These are phyloP conservation scores for Siniperca knerii DNA, from an alignment of 2,113 vertebrate genomes.

Conservation along the genomic window DNA sequence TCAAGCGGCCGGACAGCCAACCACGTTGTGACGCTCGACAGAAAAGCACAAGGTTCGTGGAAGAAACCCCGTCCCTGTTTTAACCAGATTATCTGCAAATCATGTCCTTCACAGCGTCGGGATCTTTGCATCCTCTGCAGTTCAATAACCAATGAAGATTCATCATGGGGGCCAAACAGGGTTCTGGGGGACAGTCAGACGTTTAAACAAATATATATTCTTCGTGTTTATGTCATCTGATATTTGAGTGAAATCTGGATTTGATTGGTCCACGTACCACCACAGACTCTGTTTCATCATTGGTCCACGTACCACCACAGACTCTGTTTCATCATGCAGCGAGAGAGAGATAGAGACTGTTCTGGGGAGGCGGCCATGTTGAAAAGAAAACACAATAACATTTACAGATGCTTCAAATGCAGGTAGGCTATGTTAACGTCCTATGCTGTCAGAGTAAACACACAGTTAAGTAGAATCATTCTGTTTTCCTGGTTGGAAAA, in stretches of 20 bases:
- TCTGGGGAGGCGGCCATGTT: slow-evolving; percentile 66
- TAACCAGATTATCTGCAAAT: slow-evolving; percentile 70
- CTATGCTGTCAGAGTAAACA: slow-evolving; percentile 10
- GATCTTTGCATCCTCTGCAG: slow-evolving; percentile 76
- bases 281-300: slow-evolving; percentile 49
- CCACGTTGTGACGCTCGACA: slow-evolving; percentile 90
- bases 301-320: slow-evolving; percentile 51
- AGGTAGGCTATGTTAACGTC: background rate
- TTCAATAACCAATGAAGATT: slow-evolving; percentile 58
- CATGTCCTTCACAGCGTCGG: slow-evolving; percentile 66
- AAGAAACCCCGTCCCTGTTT: slow-evolving; percentile 66
- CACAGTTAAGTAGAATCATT: background rate
- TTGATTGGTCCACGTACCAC: slow-evolving; percentile 53
- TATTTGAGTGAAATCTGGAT: slow-evolving; percentile 64
- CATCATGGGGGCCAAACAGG: slow-evolving; percentile 50
- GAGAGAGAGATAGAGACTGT: slow-evolving; percentile 9
- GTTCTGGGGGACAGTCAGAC: slow-evolving; percentile 34
- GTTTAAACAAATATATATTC: slow-evolving; percentile 13
- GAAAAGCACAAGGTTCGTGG: slow-evolving; percentile 68
- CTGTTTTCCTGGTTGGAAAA: slow-evolving; percentile 22
- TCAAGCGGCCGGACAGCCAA: slow-evolving; percentile 95
- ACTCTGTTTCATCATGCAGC: slow-evolving; percentile 49
- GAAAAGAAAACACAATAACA: slow-evolving; percentile 42
- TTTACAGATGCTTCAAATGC: slow-evolving; percentile 29
- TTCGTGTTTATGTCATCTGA: slow-evolving; percentile 67